Evolutionary conservation across 1,140 invertebrate species (phyloP), one percentile per base, ranked within the genome.

Genomic region (Wiebesia pumilae): DNA sequence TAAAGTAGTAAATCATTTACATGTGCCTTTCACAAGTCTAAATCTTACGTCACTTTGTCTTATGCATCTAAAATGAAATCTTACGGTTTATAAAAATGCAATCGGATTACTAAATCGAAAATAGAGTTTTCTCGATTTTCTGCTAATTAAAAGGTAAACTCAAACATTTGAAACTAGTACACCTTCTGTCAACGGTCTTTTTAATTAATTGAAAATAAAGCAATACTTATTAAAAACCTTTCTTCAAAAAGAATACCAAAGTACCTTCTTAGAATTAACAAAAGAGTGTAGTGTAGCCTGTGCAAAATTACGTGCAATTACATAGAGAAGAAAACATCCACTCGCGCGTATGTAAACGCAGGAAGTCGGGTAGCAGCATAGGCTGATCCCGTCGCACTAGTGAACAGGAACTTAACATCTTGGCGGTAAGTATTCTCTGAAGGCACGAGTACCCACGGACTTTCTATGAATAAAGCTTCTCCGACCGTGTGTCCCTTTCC

Each of bases 401-500:
- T 27, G 21, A 54, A 81, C 62, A 43, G 54, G 73, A 77, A 78
- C 62, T 67, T 51, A 47, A 47, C 38, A 47, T 84, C 71, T 77
- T 84, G 27, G 54, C 3, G 30, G 12, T 14, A 24, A 62, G 30
- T 47, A 14, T 16, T 71, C 47, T 43, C 38, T 2, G 9, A 54
- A 33, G 58, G 47, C 30, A 35, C 43, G 43, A 58, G 47, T 27
- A 9, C 2, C 78, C 43, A 27, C 73, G 27, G 54, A 54, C 21
- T 79, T 85, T 80, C 77, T 69, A 69, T 69, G 83, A 85, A 85
- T 85, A 69, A 85, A 85, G 58, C 73, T 38, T 78, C 27, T 67
- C 83, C 1, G 33, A 38, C 19, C 33, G 47, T 58, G 12, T 43
- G 19, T 58, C 7, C 43, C n/a, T 12, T 35, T 21, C 10, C 35